These are phyloP conservation scores for Drosophila hamatofila DNA, from an alignment of 2,888 invertebrate species.

Conservation along the genomic window DNA sequence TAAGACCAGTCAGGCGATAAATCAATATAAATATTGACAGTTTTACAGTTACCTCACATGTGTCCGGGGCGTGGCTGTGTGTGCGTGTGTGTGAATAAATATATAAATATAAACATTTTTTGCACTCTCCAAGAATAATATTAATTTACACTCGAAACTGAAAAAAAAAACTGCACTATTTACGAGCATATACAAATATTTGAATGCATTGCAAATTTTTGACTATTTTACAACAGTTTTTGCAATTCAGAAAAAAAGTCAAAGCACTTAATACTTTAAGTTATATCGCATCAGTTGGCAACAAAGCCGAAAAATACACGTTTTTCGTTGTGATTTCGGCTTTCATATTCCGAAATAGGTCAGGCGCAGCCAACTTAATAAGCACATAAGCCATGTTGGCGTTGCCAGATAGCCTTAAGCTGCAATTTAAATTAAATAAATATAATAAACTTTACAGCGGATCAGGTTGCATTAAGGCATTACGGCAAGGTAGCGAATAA, in stretches of 20 bases:
- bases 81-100: constrained; percentile 17
- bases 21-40: constrained; percentile 76
- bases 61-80: constrained; percentile 23
- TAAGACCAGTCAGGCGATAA: constrained; percentile 45
- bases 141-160: constrained; percentile 30
- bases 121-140: constrained; percentile 29
- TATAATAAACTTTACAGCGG: constrained; percentile 8
- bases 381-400: constrained; percentile 8
- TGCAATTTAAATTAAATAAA: constrained; percentile 3
- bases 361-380: constrained; percentile 20
- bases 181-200: constrained; percentile 47
- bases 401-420: constrained; percentile 21
- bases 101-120: constrained; percentile 13
- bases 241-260: background rate
- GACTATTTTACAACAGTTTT: constrained; percentile 1
- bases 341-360: background rate
- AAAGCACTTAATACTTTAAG: constrained; percentile 1
- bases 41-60: constrained; percentile 45
- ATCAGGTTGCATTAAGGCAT: background rate
- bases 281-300: background rate
- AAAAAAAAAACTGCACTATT: constrained; percentile 27
- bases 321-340: background rate
- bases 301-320: background rate
- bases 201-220: constrained; percentile 25
- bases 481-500: background rate